Conservation (phyloP, 2,797 vertebrate genomes). For the Ibycter americanus region DNA sequence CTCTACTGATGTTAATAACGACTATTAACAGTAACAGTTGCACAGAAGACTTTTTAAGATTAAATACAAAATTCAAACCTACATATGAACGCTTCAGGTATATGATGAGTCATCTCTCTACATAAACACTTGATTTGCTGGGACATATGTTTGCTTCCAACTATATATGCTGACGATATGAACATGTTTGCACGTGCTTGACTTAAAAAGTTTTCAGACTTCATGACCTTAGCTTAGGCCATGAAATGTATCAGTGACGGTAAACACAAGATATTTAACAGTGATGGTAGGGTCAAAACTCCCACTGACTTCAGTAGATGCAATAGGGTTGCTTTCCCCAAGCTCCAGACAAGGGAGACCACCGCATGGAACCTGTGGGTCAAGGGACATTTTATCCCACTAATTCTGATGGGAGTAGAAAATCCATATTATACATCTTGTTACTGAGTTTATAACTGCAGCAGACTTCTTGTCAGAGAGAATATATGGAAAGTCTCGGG, state of each 20-base stretch:
- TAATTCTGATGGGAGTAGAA: neutral
- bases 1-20: neutral
- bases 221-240: neutral
- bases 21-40: neutral
- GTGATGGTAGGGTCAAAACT: neutral
- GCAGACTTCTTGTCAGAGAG: neutral
- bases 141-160: neutral
- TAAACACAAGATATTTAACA: neutral
- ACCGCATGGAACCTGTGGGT: neutral
- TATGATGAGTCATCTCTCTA: neutral
- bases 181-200: neutral
- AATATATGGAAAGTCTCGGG: neutral
- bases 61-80: neutral
- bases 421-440: neutral
- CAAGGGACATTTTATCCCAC: neutral
- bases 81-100: neutral
- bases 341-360: neutral
- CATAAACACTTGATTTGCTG: neutral
- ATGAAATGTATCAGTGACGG: neutral
- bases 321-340: neutral
- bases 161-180: neutral
- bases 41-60: neutral
- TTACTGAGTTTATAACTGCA: neutral
- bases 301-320: neutral
- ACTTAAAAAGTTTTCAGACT: neutral